These are phyloP conservation scores for Drosophila aldrichi DNA, from an alignment of 2,888 invertebrate species.

Conservation along the genomic window DNA sequence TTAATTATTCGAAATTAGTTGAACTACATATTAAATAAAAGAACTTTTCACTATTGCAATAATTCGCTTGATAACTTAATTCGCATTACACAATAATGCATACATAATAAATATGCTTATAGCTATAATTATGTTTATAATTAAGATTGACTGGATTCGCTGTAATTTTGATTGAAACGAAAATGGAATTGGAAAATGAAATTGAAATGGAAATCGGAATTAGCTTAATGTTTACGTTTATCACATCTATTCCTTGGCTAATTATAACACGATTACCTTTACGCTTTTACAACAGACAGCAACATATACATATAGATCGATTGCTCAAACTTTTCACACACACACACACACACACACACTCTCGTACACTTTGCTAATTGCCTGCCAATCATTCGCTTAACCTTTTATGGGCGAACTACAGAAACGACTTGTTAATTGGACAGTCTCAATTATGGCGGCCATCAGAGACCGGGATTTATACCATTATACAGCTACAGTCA, in stretches of 20 bases:
- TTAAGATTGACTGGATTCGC: not conserved
- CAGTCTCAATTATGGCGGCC: constrained; percentile 44
- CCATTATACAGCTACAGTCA: constrained; percentile 1
- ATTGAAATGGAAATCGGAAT: constrained; percentile 22
- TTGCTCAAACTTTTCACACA: constrained; percentile 18
- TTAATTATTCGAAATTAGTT: not conserved
- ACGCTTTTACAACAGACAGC: constrained; percentile 1
- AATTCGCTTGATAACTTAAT: not conserved
- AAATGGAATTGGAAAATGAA: constrained; percentile 9
- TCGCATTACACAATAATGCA: not conserved
- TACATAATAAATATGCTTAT: not conserved
- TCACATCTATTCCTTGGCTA: not conserved
- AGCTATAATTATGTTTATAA: constrained; percentile 1
- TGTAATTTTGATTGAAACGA: constrained; percentile 9
- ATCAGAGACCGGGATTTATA: constrained; percentile 39
- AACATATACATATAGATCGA: constrained; percentile 7
- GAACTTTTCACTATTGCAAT: not conserved
- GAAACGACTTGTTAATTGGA: constrained; percentile 47
- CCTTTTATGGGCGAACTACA: constrained; percentile 24
- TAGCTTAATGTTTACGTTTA: constrained; percentile 5
- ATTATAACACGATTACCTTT: constrained; percentile 16
- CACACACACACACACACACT: not conserved
- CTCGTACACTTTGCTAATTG: constrained; percentile 37
- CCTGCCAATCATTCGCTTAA: constrained; percentile 46
- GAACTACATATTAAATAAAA: not conserved